Evolutionary conservation across 2,113 vertebrate species (phyloP).

Genomic region (Zosterops lateralis): DNA sequence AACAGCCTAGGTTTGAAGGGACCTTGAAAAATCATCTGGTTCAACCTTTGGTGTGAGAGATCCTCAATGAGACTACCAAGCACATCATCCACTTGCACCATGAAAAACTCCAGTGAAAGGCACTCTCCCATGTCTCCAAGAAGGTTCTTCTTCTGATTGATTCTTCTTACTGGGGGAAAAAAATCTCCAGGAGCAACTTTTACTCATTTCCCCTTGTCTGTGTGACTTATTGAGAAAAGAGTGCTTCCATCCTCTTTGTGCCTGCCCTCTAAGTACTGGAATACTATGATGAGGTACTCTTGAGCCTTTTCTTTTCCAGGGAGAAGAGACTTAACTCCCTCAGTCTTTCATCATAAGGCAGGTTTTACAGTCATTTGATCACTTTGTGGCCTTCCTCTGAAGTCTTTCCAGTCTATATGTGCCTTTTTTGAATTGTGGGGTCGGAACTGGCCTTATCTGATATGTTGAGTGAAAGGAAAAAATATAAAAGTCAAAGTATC

Average conservation of each 20-base stretch:
- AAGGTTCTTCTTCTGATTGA: not conserved
- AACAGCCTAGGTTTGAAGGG: not conserved
- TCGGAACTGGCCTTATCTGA: not conserved
- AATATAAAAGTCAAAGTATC: not conserved
- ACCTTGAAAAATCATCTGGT: accelerated
- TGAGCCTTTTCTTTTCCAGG: not conserved
- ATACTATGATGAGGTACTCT: not conserved
- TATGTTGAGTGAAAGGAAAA: not conserved
- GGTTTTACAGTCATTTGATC: not conserved
- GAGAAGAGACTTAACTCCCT: not conserved
- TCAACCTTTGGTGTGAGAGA: not conserved
- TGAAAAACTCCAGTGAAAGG: not conserved
- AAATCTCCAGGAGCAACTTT: not conserved
- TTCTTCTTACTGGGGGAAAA: not conserved
- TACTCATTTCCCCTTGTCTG: not conserved
- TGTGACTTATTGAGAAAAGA: not conserved
- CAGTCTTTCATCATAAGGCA: not conserved
- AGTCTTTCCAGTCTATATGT: not conserved
- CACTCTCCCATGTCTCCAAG: not conserved
- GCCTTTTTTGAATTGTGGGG: not conserved
- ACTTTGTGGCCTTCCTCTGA: not conserved
- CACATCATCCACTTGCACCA: too few relatives aligned
- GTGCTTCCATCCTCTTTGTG: not conserved
- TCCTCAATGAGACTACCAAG: not conserved
- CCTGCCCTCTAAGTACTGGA: not conserved